Conservation (phyloP, 2,888 invertebrate species). For the Cerastis leucographa region DNA sequence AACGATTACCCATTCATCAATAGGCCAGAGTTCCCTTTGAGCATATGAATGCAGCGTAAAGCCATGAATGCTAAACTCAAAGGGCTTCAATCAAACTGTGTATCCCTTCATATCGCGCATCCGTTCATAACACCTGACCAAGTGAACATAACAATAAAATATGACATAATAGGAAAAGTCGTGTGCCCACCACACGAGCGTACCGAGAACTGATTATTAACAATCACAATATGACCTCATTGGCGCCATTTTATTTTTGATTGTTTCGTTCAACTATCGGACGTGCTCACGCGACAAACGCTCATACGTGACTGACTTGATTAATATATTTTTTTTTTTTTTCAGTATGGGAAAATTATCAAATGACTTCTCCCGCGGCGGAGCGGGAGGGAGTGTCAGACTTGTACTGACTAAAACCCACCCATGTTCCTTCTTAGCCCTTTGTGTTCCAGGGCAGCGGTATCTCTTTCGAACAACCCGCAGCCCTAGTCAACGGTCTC, state of each 20-base stretch:
- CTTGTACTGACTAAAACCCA: no score
- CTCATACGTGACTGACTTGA: slow-evolving; percentile 72
- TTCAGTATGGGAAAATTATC: no score
- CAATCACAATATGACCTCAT: slow-evolving; percentile 74
- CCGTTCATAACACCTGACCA: slow-evolving; percentile 64
- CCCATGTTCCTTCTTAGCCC: no score
- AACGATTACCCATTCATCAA: slow-evolving; percentile 27
- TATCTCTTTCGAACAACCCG: no score
- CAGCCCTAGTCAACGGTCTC: no score
- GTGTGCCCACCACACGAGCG: slow-evolving; percentile 75
- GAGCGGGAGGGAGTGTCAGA: no score
- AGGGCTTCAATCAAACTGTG: slow-evolving; percentile 58
- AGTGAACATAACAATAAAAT: slow-evolving; percentile 64
- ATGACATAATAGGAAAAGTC: slow-evolving; percentile 73
- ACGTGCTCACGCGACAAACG: slow-evolving; percentile 76
- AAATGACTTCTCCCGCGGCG: no score
- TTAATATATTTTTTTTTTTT: slow-evolving; percentile 49
- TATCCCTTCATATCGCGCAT: slow-evolving; percentile 44
- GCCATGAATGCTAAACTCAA: slow-evolving; percentile 51
- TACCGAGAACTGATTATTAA: slow-evolving; percentile 76
- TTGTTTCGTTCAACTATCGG: slow-evolving; percentile 73
- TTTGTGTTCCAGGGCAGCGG: no score
- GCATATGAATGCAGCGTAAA: slow-evolving; percentile 32
- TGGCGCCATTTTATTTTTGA: slow-evolving; percentile 79
- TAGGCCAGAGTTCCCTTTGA: slow-evolving; percentile 14